These are phyloP conservation scores for Megaceryle torquata DNA, from an alignment of 2,113 vertebrate species.

Conservation along the genomic window DNA sequence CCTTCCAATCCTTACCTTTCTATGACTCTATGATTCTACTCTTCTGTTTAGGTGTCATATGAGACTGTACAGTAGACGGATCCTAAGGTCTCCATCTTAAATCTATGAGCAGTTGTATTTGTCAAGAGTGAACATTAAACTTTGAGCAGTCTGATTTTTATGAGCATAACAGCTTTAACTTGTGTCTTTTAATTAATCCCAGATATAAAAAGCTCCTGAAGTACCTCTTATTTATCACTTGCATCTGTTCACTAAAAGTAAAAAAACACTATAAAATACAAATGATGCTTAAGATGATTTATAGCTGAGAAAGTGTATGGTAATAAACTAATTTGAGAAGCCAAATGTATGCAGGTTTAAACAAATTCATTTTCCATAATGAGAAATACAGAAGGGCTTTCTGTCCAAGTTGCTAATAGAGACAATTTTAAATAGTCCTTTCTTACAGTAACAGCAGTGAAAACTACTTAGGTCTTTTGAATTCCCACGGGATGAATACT, in stretches of 20 bases:
- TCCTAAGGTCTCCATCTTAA: not conserved
- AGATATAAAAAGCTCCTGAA: not conserved
- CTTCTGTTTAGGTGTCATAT: not conserved
- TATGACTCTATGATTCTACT: too few species aligned
- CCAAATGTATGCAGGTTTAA: not conserved
- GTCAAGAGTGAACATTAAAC: not conserved
- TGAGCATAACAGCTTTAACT: not conserved
- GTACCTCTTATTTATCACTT: not conserved
- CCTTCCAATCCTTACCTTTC: too few species aligned
- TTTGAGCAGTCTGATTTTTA: not conserved
- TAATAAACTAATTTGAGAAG: not conserved
- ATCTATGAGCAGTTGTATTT: not conserved
- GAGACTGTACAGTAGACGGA: not conserved
- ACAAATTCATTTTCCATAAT: not conserved
- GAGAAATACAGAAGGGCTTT: not conserved
- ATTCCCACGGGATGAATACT: not conserved
- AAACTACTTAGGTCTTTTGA: not conserved
- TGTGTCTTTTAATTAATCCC: not conserved
- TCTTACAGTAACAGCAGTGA: not conserved
- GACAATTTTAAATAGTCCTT: not conserved
- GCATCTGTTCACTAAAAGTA: not conserved
- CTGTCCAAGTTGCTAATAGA: not conserved
- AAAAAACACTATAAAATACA: not conserved
- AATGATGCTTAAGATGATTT: not conserved
- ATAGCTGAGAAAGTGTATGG: not conserved